Evolutionary conservation across 2,797 vertebrate species (phyloP).

Genomic region (Hippoglossus hippoglossus): DNA sequence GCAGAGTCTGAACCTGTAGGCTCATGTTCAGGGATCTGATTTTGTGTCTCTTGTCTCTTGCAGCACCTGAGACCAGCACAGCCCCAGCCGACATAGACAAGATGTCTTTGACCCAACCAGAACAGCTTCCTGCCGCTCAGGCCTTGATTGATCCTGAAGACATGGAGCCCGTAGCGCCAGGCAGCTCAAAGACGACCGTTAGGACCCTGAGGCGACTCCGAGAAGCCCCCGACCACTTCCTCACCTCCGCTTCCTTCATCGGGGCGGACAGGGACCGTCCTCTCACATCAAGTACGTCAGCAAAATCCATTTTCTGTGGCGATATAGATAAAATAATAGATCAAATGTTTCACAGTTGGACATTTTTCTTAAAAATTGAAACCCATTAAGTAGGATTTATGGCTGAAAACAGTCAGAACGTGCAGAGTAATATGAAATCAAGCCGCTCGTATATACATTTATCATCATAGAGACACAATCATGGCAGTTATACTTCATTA

Average conservation of each 20-base stretch:
- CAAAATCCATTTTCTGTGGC: neutral
- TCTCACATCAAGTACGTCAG: conserved; percentile 77
- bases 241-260: conserved; percentile 86
- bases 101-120: neutral
- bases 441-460: too few species aligned
- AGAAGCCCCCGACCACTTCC: conserved; percentile 72
- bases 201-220: conserved; percentile 73
- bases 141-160: conserved; percentile 78
- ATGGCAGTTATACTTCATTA: too few species aligned
- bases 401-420: too few species aligned
- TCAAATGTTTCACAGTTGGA: neutral
- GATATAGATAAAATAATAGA: too few species aligned
- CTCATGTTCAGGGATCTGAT: conserved; percentile 7
- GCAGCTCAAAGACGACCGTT: conserved; percentile 75
- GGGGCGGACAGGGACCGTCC: conserved; percentile 67
- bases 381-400: too few species aligned
- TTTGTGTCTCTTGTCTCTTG: neutral
- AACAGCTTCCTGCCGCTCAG: conserved; percentile 7
- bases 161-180: conserved; percentile 74
- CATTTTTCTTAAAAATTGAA: too few species aligned
- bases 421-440: too few species aligned
- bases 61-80: conserved; percentile 67
- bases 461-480: too few species aligned
- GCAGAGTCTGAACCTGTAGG: neutral
- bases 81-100: conserved; percentile 39